These are phyloP conservation scores for Thecocarcelia acutangulata DNA, from an alignment of 2,888 invertebrate species.

Conservation along the genomic window DNA sequence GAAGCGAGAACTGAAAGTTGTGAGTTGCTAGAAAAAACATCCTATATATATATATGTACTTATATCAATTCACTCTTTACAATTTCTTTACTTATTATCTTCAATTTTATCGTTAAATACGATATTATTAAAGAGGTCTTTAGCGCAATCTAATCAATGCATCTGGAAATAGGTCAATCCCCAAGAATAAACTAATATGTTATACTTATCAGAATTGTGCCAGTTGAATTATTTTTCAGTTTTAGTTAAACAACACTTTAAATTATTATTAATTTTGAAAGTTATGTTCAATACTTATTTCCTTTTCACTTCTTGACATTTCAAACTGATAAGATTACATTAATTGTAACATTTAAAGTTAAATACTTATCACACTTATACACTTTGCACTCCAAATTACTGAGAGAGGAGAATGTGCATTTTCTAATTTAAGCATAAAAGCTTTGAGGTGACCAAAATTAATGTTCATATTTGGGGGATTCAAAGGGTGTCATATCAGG, in stretches of 20 bases:
- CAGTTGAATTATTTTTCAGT: constrained; percentile 13
- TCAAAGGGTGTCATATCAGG: too few species aligned
- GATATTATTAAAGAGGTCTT: too few species aligned
- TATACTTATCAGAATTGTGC: constrained; percentile 49
- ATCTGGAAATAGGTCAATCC: constrained; percentile 2
- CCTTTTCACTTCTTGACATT: constrained; percentile 15
- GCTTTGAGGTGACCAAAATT: constrained; percentile 32
- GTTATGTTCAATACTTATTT: constrained; percentile 28
- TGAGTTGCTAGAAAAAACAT: too few species aligned
- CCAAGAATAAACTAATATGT: not conserved
- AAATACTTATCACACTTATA: not conserved
- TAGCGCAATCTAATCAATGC: constrained; percentile 16
- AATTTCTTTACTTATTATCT: too few species aligned
- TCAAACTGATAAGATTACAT: constrained; percentile 57
- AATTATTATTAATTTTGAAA: constrained; percentile 49
- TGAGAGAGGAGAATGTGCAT: constrained; percentile 37
- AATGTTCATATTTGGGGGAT: too few species aligned
- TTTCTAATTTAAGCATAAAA: constrained; percentile 24
- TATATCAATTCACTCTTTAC: too few species aligned
- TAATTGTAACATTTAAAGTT: constrained; percentile 30
- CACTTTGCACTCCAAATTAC: constrained; percentile 20
- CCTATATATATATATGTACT: too few species aligned
- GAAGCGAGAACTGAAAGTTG: too few species aligned
- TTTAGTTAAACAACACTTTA: constrained; percentile 25
- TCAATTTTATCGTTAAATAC: too few species aligned